Evolutionary conservation across 2,797 vertebrate genomes (phyloP).

Genomic region (Rhodeus uyekii): DNA sequence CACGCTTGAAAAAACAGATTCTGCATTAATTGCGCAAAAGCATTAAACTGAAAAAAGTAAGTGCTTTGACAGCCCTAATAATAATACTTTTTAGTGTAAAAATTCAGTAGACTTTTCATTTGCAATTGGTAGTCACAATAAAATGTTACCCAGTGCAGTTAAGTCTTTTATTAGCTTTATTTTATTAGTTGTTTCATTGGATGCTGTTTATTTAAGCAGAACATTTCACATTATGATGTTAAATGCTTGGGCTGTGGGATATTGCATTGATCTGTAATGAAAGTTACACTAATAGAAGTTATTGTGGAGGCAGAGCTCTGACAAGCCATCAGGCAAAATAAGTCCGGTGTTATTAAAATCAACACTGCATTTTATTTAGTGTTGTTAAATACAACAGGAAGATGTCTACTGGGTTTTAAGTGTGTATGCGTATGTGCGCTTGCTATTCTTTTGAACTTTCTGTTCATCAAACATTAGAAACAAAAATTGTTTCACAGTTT

Average conservation of each 20-base stretch:
- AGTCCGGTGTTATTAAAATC: not conserved
- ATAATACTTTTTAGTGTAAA: not conserved
- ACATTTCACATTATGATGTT: not conserved
- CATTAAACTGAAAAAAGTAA: too few relatives aligned
- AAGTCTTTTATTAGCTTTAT: constrained; percentile 6
- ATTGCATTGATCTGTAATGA: constrained; percentile 7
- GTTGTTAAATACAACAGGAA: constrained; percentile 4
- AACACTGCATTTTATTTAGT: constrained; percentile 18
- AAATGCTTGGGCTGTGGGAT: not conserved
- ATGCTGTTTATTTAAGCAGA: not conserved
- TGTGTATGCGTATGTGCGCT: too few relatives aligned
- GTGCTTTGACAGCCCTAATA: too few relatives aligned
- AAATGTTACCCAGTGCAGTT: not conserved
- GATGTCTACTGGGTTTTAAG: not conserved
- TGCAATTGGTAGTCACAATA: not conserved
- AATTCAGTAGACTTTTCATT: not conserved
- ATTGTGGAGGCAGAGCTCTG: not conserved
- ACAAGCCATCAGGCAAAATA: not conserved
- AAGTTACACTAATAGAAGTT: constrained; percentile 10
- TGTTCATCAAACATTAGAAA: too few relatives aligned
- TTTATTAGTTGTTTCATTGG: constrained; percentile 12
- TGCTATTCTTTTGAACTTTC: not conserved
- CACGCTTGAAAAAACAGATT: too few relatives aligned
- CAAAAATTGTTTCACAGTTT: too few relatives aligned
- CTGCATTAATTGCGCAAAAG: too few relatives aligned